phyloP scores from a whole-genome alignment of 2,113 vertebrate genomes.

The Craseonycteris thonglongyai region DNA sequence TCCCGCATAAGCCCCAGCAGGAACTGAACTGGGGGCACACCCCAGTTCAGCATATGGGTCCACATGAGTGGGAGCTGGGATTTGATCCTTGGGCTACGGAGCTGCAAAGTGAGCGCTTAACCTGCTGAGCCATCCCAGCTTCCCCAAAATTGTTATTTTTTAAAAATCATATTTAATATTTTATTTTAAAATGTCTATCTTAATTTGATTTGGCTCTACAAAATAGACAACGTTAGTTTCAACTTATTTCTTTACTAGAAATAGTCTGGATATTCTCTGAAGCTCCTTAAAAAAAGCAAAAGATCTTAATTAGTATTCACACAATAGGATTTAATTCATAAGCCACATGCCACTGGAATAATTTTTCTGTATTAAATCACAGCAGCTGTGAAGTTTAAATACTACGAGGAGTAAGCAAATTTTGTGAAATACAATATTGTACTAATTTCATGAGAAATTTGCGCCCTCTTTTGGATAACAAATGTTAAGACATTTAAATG shows the following conservation, averaged over 20 bases:
- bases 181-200: neutral
- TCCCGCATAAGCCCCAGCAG: too few relatives aligned
- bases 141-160: too few relatives aligned
- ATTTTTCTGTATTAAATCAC: neutral
- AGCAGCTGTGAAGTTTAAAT: neutral
- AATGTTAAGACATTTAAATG: neutral
- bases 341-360: neutral
- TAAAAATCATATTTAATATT: neutral
- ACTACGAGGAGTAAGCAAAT: rapidly evolving
- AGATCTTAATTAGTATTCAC: neutral
- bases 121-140: too few relatives aligned
- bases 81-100: too few relatives aligned
- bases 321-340: neutral
- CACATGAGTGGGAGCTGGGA: too few relatives aligned
- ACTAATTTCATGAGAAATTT: slow-evolving; percentile 44
- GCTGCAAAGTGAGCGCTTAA: too few relatives aligned
- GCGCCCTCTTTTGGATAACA: slow-evolving; percentile 75
- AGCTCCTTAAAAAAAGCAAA: neutral
- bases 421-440: neutral
- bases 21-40: too few relatives aligned
- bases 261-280: neutral
- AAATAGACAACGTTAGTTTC: neutral
- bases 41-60: too few relatives aligned
- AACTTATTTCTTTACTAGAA: neutral
- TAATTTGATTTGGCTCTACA: neutral